phyloP scores from a whole-genome alignment of 1,140 invertebrate species.

The Hylaeus volcanicus region DNA sequence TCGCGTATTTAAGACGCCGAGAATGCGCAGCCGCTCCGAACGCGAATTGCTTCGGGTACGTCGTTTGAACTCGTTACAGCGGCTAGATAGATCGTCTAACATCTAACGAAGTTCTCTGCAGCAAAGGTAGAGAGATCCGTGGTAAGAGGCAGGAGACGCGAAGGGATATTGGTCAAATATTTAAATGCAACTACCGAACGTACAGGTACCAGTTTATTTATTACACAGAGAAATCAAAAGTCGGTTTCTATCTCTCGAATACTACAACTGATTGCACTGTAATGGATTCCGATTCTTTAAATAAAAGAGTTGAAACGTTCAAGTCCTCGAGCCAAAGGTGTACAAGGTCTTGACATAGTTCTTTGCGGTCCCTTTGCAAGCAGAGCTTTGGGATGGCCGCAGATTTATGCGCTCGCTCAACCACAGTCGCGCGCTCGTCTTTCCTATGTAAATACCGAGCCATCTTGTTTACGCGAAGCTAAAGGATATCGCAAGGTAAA shows the following conservation, averaged over 20 bases:
- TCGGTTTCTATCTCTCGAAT: too few species aligned
- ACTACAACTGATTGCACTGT: not conserved
- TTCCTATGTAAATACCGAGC: slow-evolving; percentile 43
- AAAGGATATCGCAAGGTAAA: slow-evolving; percentile 29
- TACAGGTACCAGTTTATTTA: too few species aligned
- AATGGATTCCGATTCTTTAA: too few species aligned
- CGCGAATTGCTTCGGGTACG: not conserved
- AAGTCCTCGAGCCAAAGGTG: not conserved
- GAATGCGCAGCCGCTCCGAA: too few species aligned
- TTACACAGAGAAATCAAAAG: too few species aligned
- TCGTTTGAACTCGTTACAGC: not conserved
- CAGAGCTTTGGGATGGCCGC: not conserved
- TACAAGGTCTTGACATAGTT: slow-evolving; percentile 11
- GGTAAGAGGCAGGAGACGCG: too few species aligned
- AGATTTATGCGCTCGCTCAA: slow-evolving; percentile 33
- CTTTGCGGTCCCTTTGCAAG: not conserved
- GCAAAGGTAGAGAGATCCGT: too few species aligned
- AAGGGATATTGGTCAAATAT: too few species aligned
- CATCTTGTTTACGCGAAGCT: slow-evolving; percentile 40
- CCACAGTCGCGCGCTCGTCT: slow-evolving; percentile 20
- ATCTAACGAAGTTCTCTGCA: too few species aligned
- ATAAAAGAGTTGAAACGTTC: not conserved
- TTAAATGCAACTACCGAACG: too few species aligned
- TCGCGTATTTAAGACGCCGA: slow-evolving; percentile 7
- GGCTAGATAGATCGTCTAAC: not conserved